Evolutionary conservation across 1,140 invertebrate species (phyloP).

Genomic region (Drosophila willistoni): DNA sequence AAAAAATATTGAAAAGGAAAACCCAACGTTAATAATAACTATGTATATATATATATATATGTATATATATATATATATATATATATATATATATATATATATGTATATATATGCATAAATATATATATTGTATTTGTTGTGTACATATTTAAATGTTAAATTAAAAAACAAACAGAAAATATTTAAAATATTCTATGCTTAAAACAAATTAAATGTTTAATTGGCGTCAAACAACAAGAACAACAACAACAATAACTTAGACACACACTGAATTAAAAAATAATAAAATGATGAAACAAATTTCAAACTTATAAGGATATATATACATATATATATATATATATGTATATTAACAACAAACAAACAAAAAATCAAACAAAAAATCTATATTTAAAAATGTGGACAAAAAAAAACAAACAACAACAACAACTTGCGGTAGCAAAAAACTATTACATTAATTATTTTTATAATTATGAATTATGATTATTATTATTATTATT

Average conservation of each 20-base stretch:
- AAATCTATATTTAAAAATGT: slow-evolving; percentile 54
- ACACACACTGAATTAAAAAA: slow-evolving; percentile 33
- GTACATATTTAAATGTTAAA: slow-evolving; percentile 81
- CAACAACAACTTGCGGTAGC: slow-evolving; percentile 72
- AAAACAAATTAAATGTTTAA: slow-evolving; percentile 69
- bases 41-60: slow-evolving; percentile 6
- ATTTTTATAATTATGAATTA: slow-evolving; percentile 74
- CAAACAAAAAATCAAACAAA: slow-evolving; percentile 32
- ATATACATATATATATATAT: slow-evolving; percentile 19
- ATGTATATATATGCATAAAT: neutral
- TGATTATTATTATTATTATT: slow-evolving; percentile 64
- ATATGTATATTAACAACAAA: slow-evolving; percentile 68
- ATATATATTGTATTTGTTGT: slow-evolving; percentile 65
- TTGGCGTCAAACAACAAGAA: slow-evolving; percentile 60
- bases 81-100: neutral
- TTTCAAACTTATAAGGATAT: slow-evolving; percentile 28
- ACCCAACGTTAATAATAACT: slow-evolving; percentile 70
- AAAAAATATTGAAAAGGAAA: slow-evolving; percentile 30
- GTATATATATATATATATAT: too few relatives aligned
- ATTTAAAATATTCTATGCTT: slow-evolving; percentile 71
- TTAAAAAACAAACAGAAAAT: slow-evolving; percentile 52
- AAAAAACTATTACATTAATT: slow-evolving; percentile 81
- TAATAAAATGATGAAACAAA: neutral
- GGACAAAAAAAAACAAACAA: slow-evolving; percentile 30
- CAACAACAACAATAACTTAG: slow-evolving; percentile 47